phyloP scores from a whole-genome alignment of 1,140 invertebrate genomes.

The Atta texana region DNA sequence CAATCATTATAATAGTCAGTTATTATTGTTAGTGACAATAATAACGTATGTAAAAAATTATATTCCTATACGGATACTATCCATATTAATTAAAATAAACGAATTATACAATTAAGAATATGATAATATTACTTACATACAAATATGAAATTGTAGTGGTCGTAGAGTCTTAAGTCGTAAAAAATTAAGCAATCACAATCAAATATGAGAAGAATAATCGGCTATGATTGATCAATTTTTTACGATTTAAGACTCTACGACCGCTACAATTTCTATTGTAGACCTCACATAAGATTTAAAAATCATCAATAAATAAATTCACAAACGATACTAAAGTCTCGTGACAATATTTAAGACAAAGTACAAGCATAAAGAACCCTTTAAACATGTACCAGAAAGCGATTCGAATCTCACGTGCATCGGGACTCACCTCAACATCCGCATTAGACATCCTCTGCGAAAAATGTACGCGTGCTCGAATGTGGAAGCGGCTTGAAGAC shows the following conservation, averaged over 20 bases:
- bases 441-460: slow-evolving; percentile 3
- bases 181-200: too few species aligned
- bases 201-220: too few species aligned
- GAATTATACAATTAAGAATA: too few species aligned
- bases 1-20: too few species aligned
- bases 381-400: slow-evolving; percentile 2
- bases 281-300: neutral
- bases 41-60: neutral
- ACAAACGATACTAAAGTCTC: neutral
- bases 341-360: neutral
- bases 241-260: too few species aligned
- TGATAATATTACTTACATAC: neutral
- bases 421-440: neutral
- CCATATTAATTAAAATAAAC: too few species aligned
- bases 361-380: neutral
- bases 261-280: too few species aligned
- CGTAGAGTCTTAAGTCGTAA: too few species aligned
- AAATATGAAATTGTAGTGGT: neutral
- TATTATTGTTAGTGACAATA: neutral
- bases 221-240: too few species aligned
- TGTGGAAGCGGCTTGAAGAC: slow-evolving; percentile 38
- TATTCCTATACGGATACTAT: neutral
- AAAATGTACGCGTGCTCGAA: slow-evolving; percentile 32
- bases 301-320: neutral
- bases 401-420: slow-evolving; percentile 20